These are phyloP conservation scores for Netelia virgata DNA, from an alignment of 2,888 invertebrate species.

Conservation along the genomic window DNA sequence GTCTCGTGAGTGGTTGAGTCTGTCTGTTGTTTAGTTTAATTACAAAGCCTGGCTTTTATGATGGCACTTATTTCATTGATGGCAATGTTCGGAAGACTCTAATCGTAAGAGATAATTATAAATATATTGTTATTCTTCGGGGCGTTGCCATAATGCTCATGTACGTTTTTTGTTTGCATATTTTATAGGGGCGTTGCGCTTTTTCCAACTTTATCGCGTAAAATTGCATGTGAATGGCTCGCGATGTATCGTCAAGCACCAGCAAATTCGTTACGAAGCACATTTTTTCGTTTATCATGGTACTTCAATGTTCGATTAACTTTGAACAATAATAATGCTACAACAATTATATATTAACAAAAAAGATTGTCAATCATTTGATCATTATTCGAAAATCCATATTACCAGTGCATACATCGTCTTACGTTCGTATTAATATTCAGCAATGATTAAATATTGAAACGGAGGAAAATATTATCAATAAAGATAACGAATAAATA, in stretches of 20 bases:
- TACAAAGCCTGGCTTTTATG: conserved; percentile 66
- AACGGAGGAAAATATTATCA: background rate
- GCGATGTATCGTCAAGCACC: conserved; percentile 19
- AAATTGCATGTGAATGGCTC: conserved; percentile 49
- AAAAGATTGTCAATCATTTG: background rate
- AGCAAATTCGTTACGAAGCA: conserved; percentile 35
- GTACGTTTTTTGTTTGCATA: conserved; percentile 19
- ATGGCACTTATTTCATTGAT: conserved; percentile 28
- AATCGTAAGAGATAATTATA: background rate
- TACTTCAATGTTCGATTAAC: background rate
- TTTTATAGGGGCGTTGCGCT: conserved; percentile 30
- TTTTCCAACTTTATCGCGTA: conserved; percentile 33
- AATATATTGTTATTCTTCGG: conserved; percentile 14
- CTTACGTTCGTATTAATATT: conserved; percentile 4
- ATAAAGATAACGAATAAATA: background rate
- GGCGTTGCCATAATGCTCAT: conserved; percentile 32
- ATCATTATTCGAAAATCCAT: conserved; percentile 24
- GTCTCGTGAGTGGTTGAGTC: conserved; percentile 83
- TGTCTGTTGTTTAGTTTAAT: conserved; percentile 79
- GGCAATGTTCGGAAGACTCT: conserved; percentile 26
- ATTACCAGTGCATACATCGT: background rate
- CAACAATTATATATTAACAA: background rate
- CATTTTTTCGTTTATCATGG: conserved; percentile 11
- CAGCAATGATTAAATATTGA: background rate
- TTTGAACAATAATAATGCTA: background rate